These are phyloP conservation scores for Pelvicachromis taeniatus DNA, from an alignment of 2,113 vertebrate species.

Conservation along the genomic window DNA sequence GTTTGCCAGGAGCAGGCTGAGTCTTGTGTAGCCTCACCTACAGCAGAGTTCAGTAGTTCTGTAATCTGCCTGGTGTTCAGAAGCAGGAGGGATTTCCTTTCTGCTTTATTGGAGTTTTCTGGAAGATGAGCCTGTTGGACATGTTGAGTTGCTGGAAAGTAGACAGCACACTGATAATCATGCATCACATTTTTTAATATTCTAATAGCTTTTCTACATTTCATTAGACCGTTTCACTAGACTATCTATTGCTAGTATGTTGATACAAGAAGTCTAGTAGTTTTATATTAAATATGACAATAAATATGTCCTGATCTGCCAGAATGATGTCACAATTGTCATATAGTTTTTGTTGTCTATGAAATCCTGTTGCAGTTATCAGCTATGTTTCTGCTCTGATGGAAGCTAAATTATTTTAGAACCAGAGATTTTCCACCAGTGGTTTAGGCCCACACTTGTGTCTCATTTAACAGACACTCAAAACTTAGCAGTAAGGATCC, in stretches of 20 bases:
- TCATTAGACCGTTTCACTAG: not conserved
- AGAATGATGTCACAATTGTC: no score
- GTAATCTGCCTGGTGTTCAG: not conserved
- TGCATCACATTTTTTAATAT: not conserved
- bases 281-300: not conserved
- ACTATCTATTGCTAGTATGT: not conserved
- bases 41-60: conserved; percentile 12
- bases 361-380: not conserved
- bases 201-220: not conserved
- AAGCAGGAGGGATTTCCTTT: not conserved
- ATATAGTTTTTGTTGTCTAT: not conserved
- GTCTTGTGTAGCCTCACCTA: conserved; percentile 43
- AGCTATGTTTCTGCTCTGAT: not conserved
- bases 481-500: not conserved
- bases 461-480: not conserved
- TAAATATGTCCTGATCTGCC: no score
- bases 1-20: conserved; percentile 29
- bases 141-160: not conserved
- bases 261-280: not conserved
- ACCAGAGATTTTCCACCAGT: not conserved
- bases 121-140: not conserved
- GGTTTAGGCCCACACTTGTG: not conserved
- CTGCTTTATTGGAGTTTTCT: not conserved
- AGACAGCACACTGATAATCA: not conserved
- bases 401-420: not conserved